Percentiles rank a stretch among this genome's conserved stretches.
These are phyloP conservation scores for Thalassarche chlororhynchos DNA, from an alignment of 2,113 vertebrate species.

Conservation along the genomic window DNA sequence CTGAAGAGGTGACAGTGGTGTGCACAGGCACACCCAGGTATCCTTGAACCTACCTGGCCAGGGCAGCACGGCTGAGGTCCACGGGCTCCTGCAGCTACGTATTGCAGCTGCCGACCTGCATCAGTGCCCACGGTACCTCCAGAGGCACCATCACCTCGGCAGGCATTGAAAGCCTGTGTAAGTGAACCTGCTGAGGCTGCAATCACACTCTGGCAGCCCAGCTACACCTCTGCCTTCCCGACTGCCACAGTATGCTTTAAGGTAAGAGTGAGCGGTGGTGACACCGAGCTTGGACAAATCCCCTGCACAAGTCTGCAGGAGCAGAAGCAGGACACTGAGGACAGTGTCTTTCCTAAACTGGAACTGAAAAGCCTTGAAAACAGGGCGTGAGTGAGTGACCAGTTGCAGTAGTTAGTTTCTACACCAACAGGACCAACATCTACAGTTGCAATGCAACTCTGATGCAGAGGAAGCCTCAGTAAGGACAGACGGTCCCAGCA, in stretches of 20 bases:
- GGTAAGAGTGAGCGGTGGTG: too few relatives aligned
- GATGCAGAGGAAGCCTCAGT: background rate
- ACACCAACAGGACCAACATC: background rate
- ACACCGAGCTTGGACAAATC: rapidly evolving
- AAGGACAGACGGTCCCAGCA: background rate
- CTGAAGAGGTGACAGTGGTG: background rate
- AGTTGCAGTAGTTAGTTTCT: background rate
- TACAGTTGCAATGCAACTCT: background rate
- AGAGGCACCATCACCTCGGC: rapidly evolving
- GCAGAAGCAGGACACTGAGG: background rate
- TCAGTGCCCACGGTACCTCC: rapidly evolving
- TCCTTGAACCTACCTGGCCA: background rate
- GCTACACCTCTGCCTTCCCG: background rate
- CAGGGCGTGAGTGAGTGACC: rapidly evolving
- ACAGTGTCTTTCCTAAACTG: background rate
- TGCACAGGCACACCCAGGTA: background rate
- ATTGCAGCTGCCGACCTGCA: background rate
- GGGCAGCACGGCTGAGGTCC: background rate
- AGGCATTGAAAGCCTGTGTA: background rate
- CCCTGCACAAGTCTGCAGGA: background rate
- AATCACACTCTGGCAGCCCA: background rate
- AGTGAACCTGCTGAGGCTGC: background rate
- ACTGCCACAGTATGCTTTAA: background rate
- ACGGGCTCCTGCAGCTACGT: background rate
- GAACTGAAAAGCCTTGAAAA: background rate